phyloP scores from a whole-genome alignment of 2,797 vertebrate species.

The Bovichtus diacanthus region DNA sequence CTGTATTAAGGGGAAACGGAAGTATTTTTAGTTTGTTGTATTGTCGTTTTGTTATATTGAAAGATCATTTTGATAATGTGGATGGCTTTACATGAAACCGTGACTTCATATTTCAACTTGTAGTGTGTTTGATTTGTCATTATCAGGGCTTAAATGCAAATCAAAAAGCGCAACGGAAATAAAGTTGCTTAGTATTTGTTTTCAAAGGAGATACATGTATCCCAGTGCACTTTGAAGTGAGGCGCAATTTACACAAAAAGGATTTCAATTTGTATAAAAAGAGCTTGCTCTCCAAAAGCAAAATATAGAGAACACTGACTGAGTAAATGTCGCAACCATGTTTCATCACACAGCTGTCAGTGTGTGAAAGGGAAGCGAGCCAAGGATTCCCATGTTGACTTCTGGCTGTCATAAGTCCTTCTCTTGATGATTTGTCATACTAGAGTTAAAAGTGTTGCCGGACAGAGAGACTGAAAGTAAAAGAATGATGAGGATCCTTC shows the following conservation, averaged over 20 bases:
- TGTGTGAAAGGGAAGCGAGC: background rate
- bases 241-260: background rate
- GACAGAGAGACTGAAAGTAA: conserved; percentile 9
- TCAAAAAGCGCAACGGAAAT: background rate
- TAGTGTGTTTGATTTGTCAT: background rate
- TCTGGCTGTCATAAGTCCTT: conserved; percentile 20
- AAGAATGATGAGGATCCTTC: background rate
- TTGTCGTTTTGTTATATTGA: fast-evolving
- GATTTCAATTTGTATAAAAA: background rate
- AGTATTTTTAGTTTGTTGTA: background rate
- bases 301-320: conserved; percentile 15
- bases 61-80: too few relatives aligned
- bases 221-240: background rate
- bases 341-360: conserved; percentile 20
- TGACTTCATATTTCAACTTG: background rate
- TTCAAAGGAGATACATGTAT: background rate
- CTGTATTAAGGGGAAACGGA: background rate
- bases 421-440: conserved; percentile 10
- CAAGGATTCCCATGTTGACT: conserved; percentile 28
- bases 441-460: background rate
- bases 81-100: background rate
- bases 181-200: background rate
- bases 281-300: background rate
- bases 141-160: background rate
- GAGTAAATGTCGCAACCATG: background rate